Evolutionary conservation across 92 coral and sea anemone species (phyloP), one percentile per base, ranked within the genome.

Genomic region (Zoanthus solanderi): DNA sequence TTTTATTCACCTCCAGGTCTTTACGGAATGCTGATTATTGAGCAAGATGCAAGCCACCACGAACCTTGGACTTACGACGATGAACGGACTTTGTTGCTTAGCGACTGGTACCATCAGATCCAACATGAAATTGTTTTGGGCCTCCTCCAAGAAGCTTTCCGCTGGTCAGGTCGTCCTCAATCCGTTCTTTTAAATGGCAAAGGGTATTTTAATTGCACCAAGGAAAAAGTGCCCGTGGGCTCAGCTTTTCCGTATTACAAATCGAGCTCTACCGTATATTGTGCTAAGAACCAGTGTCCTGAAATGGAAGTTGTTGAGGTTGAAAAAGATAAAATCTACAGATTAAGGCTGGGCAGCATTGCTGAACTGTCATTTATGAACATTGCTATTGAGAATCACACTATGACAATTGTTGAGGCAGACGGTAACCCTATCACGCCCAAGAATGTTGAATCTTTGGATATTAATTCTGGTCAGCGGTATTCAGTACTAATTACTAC

Each of bases 21-120:
- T 50, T 84, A 84, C 28, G 87, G 87, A 42, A 84, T 84, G 87
- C 52, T 84, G 34, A 48, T 84, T 37, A 84, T 84, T 54, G 87
- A 84, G 14, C 28, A 78, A 16, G 79, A 71, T 32, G 9, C 79
- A 13, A 47, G 37, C 37, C 60, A 61, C 6, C n/a, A 29, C 9
- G 79, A 71, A 31, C 87, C 78, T 9, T 84, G 78, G 87, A 23
- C 72, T 28, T 87, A 87, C 52, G 90, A 87, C 28, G 90, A 69
- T 29, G 90, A 87, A 48, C 86, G 75, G 9, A 78, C 85, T 0
- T 28, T 87, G 85, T 78, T 87, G 76, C 84, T 87, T 47, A 87
- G 90, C 77, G 90, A 87, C 85, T 87, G 90, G 90, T 87, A 78
- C 63, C 90, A 87, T 31, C 69, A 68, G 30, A 77, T 78, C 16